Evolutionary conservation across 2,888 invertebrate species (phyloP).

Genomic region (Seira ritae): DNA sequence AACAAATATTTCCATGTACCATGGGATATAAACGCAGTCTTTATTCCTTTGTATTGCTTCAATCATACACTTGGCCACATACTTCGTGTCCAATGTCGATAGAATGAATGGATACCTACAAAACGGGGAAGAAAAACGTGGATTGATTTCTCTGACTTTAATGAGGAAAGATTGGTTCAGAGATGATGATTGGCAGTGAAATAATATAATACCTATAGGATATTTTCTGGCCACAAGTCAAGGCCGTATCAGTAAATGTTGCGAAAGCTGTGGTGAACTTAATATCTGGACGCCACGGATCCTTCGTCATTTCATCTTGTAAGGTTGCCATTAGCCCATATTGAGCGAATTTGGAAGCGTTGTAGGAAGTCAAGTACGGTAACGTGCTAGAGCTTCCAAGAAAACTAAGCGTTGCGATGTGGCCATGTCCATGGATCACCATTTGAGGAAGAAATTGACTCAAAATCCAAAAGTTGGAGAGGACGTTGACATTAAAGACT

Average conservation of each 20-base stretch:
- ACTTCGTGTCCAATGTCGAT: slow-evolving; percentile 80
- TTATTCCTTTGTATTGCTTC: slow-evolving; percentile 81
- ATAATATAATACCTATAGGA: slow-evolving; percentile 33
- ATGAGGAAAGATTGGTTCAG: too few relatives aligned
- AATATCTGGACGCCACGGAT: slow-evolving; percentile 78
- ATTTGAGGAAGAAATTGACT: slow-evolving; percentile 81
- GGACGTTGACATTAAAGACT: slow-evolving; percentile 80
- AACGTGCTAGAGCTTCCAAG: slow-evolving; percentile 81
- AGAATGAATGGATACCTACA: slow-evolving; percentile 82
- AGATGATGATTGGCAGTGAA: too few relatives aligned
- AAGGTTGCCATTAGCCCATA: slow-evolving; percentile 82
- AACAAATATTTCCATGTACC: slow-evolving; percentile 80
- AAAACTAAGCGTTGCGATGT: slow-evolving; percentile 81
- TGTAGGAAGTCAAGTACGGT: slow-evolving; percentile 79
- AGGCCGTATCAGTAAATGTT: slow-evolving; percentile 79
- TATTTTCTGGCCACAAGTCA: slow-evolving; percentile 71
- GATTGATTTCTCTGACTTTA: background rate
- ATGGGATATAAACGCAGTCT: slow-evolving; percentile 81
- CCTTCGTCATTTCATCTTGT: slow-evolving; percentile 80
- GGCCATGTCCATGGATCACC: slow-evolving; percentile 80
- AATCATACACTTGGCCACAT: slow-evolving; percentile 80
- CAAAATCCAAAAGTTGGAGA: slow-evolving; percentile 82
- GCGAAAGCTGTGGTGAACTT: slow-evolving; percentile 82
- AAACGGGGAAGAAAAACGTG: background rate
- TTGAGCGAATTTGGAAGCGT: slow-evolving; percentile 83